These are phyloP conservation scores for Harpagoxenus sublaevis DNA, from an alignment of 2,888 invertebrate genomes.

Conservation along the genomic window DNA sequence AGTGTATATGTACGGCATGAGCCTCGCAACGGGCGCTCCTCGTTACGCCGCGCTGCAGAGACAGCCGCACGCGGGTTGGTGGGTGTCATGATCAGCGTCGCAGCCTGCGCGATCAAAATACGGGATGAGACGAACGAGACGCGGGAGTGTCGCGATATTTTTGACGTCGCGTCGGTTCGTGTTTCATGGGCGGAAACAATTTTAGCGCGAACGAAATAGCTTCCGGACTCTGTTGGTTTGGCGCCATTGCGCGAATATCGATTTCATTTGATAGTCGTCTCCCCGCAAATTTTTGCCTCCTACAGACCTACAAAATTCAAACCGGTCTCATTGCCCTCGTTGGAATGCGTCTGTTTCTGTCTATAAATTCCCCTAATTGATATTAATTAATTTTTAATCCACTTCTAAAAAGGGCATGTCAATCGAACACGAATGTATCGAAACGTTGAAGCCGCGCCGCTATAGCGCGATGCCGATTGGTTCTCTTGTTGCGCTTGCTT, in stretches of 20 bases:
- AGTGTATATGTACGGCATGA: neutral
- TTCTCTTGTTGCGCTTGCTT: too few relatives aligned
- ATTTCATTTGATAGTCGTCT: neutral
- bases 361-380: too few relatives aligned
- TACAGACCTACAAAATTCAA: too few relatives aligned
- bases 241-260: neutral
- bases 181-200: neutral
- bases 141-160: neutral
- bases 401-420: too few relatives aligned
- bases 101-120: neutral
- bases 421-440: too few relatives aligned
- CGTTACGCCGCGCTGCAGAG: neutral
- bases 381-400: too few relatives aligned
- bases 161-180: neutral
- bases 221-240: neutral
- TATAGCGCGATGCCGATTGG: too few relatives aligned
- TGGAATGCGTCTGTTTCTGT: too few relatives aligned
- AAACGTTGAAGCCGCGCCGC: too few relatives aligned
- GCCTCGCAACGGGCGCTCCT: neutral
- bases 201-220: neutral
- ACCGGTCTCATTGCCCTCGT: too few relatives aligned
- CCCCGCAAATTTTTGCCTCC: too few relatives aligned
- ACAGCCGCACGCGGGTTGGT: too few relatives aligned
- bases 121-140: neutral
- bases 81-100: neutral